Evolutionary conservation across 2,113 vertebrate genomes (phyloP), one percentile per base, ranked within the genome.

Genomic region (Ptyas mucosa): DNA sequence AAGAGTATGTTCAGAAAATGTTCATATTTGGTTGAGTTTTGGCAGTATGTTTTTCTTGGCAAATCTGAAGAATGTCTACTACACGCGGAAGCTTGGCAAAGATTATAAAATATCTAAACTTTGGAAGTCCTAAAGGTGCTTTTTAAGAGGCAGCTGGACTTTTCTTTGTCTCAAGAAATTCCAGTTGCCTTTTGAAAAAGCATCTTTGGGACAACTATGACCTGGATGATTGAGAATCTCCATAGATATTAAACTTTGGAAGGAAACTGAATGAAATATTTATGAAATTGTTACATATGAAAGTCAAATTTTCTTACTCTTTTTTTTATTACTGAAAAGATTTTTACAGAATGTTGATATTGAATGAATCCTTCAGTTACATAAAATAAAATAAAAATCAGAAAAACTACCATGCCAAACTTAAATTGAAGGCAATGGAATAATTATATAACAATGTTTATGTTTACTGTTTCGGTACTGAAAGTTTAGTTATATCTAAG

Each of bases 31-130:
- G 3, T 89, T 95, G 93, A 57, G 92, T 96, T 87, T 92, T 95
- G 97, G 95, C 93, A 57, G 21, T 93, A 69, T 88, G 90, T 92
- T 64, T 91, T 90, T 91, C 39, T 94, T 96, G 95, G 96, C 96
- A 94, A 75, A 94, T 85, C 81, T 20, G 4, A 95, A 94, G 96
- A 94, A 94, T 94, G 96, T 93, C 39, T 34, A 87, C 93, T 95
- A 85, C 95, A 39, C 43, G 39, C 87, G 49, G 93, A 0, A 92
- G 87, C 90, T 89, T 85, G 96, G 95, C 6, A 3, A 20, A 93
- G 95, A 92, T 92, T 93, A 89, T 89, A 95, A 93, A 46, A 88
- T 46, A 87, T 18, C 92, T 92, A 81, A 96, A 94, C 92, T 94
- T 91, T 53, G 9, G 88, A 85, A 1, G 94, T 57, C 7, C 55